Evolutionary conservation across 2,888 invertebrate species (phyloP).

Genomic region (Drosophila cyrtoloma): DNA sequence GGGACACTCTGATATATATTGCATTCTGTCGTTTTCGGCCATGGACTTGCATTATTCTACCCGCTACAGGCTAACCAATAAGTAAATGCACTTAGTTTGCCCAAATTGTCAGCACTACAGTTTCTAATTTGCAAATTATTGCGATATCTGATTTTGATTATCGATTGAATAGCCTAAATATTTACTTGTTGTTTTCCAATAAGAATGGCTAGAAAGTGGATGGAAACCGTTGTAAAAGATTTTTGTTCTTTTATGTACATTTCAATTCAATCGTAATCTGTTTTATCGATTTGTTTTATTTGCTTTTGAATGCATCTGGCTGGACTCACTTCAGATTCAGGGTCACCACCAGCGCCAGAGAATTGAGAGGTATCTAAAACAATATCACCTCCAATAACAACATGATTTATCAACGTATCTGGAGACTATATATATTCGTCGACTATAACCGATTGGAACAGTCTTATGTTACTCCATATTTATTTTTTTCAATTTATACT

Average conservation of each 20-base stretch:
- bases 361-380: too few species aligned
- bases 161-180: neutral
- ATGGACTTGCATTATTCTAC: conserved; percentile 41
- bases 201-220: too few species aligned
- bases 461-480: too few species aligned
- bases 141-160: too few species aligned
- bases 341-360: too few species aligned
- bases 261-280: neutral
- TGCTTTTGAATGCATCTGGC: neutral
- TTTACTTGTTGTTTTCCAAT: neutral
- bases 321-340: too few species aligned
- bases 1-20: conserved; percentile 52
- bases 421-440: too few species aligned
- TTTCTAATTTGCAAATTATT: conserved; percentile 6
- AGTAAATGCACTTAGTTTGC: conserved; percentile 44
- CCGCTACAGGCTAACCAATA: conserved; percentile 44
- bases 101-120: neutral
- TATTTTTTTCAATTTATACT: too few species aligned
- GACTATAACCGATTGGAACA: too few species aligned
- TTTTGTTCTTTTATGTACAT: neutral
- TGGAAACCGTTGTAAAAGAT: neutral
- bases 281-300: neutral
- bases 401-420: too few species aligned
- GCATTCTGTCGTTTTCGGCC: conserved; percentile 35
- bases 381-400: too few species aligned